Conservation (phyloP, 2,888 invertebrate genomes). For the Gortyna flavago region DNA sequence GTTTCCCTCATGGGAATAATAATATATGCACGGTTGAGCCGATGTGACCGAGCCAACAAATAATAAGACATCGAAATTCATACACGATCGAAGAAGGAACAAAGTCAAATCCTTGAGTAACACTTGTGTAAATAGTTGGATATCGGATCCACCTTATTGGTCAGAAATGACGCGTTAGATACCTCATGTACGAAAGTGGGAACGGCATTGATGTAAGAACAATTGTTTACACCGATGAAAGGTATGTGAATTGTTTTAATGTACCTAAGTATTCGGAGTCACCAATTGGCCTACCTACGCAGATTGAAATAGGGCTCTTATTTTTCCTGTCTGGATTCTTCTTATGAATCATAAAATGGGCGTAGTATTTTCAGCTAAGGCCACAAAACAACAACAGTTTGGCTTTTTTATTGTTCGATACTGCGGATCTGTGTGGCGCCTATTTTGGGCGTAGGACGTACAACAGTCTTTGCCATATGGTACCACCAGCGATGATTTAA, state of each 20-base stretch:
- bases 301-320: slow-evolving; percentile 20
- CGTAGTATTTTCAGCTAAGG: slow-evolving; percentile 26
- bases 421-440: slow-evolving; percentile 35
- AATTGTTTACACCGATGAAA: slow-evolving; percentile 36
- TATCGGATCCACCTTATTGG: slow-evolving; percentile 78
- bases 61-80: slow-evolving; percentile 37
- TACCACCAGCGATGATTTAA: slow-evolving; percentile 46
- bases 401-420: slow-evolving; percentile 28
- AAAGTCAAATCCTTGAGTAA: slow-evolving; percentile 77
- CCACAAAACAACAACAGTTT: slow-evolving; percentile 15
- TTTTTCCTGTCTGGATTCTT: slow-evolving; percentile 48
- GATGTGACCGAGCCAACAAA: slow-evolving; percentile 15
- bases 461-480: slow-evolving; percentile 53
- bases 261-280: too few species aligned
- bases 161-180: slow-evolving; percentile 61
- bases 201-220: slow-evolving; percentile 37
- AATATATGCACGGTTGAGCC: slow-evolving; percentile 4
- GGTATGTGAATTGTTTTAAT: slow-evolving; percentile 18
- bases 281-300: slow-evolving; percentile 13
- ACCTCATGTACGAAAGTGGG: slow-evolving; percentile 56
- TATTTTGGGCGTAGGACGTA: slow-evolving; percentile 54
- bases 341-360: slow-evolving; percentile 20
- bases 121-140: slow-evolving; percentile 83
- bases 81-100: slow-evolving; percentile 39
- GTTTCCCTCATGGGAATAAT: slow-evolving; percentile 25